A percentile compares a stretch with the other conserved stretches of the same genome.
Evolutionary conservation across 2,888 invertebrate species (phyloP).

Genomic region (Temnothorax unifasciatus): DNA sequence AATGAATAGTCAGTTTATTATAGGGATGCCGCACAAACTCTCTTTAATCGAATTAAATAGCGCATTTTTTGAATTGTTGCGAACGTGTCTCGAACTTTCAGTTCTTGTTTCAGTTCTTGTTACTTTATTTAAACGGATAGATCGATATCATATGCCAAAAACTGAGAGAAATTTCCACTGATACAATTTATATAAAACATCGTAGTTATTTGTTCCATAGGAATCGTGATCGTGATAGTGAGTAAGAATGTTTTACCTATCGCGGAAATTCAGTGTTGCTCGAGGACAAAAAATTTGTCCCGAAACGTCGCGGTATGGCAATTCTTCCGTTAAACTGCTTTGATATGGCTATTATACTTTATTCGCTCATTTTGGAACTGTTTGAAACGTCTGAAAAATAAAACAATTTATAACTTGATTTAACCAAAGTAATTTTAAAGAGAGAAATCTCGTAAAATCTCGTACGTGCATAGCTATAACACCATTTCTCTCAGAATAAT

Average conservation of each 20-base stretch:
- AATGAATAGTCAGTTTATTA: not conserved
- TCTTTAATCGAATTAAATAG: not conserved
- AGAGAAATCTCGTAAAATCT: not conserved
- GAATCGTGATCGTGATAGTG: conserved; percentile 70
- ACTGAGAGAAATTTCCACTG: conserved; percentile 23
- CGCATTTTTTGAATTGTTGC: not conserved
- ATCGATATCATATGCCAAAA: conserved; percentile 48
- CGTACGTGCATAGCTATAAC: not conserved
- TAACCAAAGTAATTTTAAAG: not conserved
- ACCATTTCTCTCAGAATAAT: not conserved
- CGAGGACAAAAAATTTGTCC: not conserved
- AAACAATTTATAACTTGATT: conserved; percentile 1
- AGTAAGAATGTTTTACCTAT: conserved; percentile 41
- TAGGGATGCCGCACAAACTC: not conserved
- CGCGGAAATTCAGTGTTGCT: not conserved
- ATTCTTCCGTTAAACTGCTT: not conserved
- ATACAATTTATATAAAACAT: conserved; percentile 70
- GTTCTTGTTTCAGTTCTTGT: conserved; percentile 9
- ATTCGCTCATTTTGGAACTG: not conserved
- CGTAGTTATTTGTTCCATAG: conserved; percentile 67
- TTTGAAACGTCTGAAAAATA: not conserved
- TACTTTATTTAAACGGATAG: conserved; percentile 27
- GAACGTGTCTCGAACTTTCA: not conserved
- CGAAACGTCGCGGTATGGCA: not conserved
- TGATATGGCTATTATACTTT: too few species aligned